Conservation (phyloP, 2,888 invertebrate genomes). For the Mycalesis mineus region DNA sequence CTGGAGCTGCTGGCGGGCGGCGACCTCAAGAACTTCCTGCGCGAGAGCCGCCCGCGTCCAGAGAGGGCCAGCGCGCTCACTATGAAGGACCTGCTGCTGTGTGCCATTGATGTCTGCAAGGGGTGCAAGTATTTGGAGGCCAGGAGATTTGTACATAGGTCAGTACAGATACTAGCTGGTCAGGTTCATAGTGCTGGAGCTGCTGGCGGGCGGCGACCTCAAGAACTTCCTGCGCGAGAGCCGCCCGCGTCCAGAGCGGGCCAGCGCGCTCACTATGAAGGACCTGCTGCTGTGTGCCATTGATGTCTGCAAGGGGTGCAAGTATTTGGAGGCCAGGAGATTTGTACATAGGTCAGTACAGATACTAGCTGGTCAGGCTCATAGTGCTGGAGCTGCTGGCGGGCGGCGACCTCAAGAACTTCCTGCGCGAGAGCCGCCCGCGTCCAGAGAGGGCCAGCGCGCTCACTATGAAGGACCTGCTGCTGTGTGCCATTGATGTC, state of each 20-base stretch:
- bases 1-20: slow-evolving; percentile 96
- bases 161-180: slow-evolving; percentile 15
- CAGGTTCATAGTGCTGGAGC: slow-evolving; percentile 93
- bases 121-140: slow-evolving; percentile 97
- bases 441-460: slow-evolving; percentile 84
- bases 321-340: slow-evolving; percentile 95
- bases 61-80: slow-evolving; percentile 84
- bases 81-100: slow-evolving; percentile 92
- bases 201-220: slow-evolving; percentile 96
- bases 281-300: slow-evolving; percentile 91
- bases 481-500: slow-evolving; percentile 92
- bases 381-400: slow-evolving; percentile 96
- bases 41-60: slow-evolving; percentile 93
- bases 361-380: slow-evolving; percentile 79
- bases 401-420: slow-evolving; percentile 97
- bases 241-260: slow-evolving; percentile 87
- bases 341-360: slow-evolving; percentile 89
- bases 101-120: slow-evolving; percentile 93
- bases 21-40: slow-evolving; percentile 95
- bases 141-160: slow-evolving; percentile 94
- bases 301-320: slow-evolving; percentile 96
- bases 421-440: slow-evolving; percentile 94
- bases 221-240: slow-evolving; percentile 96
- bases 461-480: slow-evolving; percentile 91
- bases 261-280: slow-evolving; percentile 88